Percentiles rank a stretch among this genome's conserved stretches.
Conservation (phyloP, 1,140 invertebrate genomes). For the Phocides pigmalion region DNA sequence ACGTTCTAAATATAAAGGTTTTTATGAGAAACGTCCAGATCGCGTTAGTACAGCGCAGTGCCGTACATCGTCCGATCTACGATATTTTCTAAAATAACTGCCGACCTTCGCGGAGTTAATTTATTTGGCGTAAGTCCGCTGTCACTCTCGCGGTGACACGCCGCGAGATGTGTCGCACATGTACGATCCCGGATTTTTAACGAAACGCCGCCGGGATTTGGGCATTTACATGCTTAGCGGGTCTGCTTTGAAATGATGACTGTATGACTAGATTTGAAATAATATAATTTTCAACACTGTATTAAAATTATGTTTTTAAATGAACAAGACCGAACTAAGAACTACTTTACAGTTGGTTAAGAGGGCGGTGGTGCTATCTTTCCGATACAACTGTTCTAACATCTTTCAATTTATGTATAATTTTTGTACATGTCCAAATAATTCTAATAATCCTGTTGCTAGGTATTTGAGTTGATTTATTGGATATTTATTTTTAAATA, state of each 20-base stretch:
- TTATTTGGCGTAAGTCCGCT: conserved; percentile 48
- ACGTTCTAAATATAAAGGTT: conserved; percentile 54
- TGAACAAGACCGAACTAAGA: too few relatives aligned
- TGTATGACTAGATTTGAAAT: too few relatives aligned
- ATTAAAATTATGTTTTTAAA: too few relatives aligned
- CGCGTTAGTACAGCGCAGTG: not conserved
- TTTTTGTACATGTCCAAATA: too few relatives aligned
- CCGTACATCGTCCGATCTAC: not conserved
- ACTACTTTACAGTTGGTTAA: too few relatives aligned
- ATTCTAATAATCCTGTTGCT: not conserved
- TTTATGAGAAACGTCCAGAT: conserved; percentile 37
- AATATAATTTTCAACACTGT: too few relatives aligned
- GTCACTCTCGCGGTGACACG: conserved; percentile 29
- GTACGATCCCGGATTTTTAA: conserved; percentile 12
- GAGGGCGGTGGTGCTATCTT: too few relatives aligned
- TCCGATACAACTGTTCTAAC: too few relatives aligned
- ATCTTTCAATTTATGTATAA: too few relatives aligned
- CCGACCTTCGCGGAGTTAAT: conserved; percentile 50
- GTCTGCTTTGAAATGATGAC: not conserved
- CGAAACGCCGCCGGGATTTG: not conserved
- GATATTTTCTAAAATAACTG: conserved; percentile 48
- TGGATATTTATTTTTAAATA: not conserved
- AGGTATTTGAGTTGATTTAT: not conserved
- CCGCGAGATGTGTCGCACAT: conserved; percentile 10
- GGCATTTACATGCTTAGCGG: not conserved